These are phyloP conservation scores for Toxotes chatareus DNA, from an alignment of 2,113 vertebrate genomes.

Conservation along the genomic window DNA sequence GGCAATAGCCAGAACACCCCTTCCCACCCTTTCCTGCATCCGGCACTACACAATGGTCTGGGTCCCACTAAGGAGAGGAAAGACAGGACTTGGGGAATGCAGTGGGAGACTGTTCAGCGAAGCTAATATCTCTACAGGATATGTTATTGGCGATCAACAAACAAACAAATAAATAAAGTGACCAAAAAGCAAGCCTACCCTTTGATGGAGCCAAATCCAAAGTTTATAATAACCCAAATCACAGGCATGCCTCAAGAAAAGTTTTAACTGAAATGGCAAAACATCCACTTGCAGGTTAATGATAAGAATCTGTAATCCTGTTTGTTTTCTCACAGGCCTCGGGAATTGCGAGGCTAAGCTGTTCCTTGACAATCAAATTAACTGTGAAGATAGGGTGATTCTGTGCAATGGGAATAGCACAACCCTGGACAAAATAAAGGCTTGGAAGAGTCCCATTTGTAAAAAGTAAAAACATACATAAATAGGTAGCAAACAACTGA, in stretches of 20 bases:
- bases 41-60: slow-evolving; percentile 80
- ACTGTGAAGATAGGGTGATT: not conserved
- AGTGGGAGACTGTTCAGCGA: not conserved
- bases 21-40: slow-evolving; percentile 88
- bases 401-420: not conserved
- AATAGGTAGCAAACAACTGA: too few species aligned
- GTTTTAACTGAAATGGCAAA: not conserved
- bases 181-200: not conserved
- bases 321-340: slow-evolving; percentile 18
- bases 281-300: not conserved
- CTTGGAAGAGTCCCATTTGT: not conserved
- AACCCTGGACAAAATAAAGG: not conserved
- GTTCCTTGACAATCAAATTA: not conserved
- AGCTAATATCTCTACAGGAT: slow-evolving; percentile 1
- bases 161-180: not conserved
- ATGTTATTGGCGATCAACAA: not conserved
- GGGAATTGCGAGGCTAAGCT: not conserved
- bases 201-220: not conserved
- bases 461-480: not conserved
- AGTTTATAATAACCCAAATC: not conserved
- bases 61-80: slow-evolving; percentile 44
- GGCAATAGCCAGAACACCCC: slow-evolving; percentile 63
- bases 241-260: not conserved
- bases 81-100: slow-evolving; percentile 39
- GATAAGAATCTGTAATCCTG: slow-evolving; percentile 20